Percentiles rank a stretch among this genome's conserved stretches.
Evolutionary conservation across 2,888 invertebrate genomes (phyloP).

Genomic region (Pterostichus niger): DNA sequence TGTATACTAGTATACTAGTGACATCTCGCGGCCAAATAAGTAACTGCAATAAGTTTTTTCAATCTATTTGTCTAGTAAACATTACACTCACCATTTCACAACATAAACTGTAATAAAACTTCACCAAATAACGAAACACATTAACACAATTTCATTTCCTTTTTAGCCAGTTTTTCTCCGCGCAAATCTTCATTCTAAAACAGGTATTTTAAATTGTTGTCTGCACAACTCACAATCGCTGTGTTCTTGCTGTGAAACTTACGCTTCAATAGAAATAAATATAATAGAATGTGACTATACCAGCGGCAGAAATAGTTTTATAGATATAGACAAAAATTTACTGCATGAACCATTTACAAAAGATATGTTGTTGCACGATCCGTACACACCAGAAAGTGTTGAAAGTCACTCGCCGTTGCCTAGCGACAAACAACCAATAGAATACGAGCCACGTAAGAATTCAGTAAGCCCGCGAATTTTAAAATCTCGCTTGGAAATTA

Average conservation of each 20-base stretch:
- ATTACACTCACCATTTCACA: too few relatives aligned
- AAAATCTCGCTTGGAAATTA: conserved; percentile 81
- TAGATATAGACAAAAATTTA: conserved; percentile 75
- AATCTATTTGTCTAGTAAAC: too few relatives aligned
- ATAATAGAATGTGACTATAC: conserved; percentile 74
- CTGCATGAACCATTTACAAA: conserved; percentile 79
- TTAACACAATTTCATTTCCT: background rate
- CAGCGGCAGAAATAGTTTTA: conserved; percentile 72
- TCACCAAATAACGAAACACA: too few relatives aligned
- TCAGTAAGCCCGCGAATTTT: conserved; percentile 83
- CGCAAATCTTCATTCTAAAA: conserved; percentile 84
- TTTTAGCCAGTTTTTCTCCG: conserved; percentile 90
- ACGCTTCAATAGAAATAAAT: conserved; percentile 76
- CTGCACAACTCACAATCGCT: conserved; percentile 77
- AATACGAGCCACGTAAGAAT: conserved; percentile 44
- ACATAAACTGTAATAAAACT: too few relatives aligned
- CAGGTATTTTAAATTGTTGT: conserved; percentile 88
- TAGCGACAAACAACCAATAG: conserved; percentile 71
- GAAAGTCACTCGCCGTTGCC: conserved; percentile 87
- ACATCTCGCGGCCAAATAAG: too few relatives aligned
- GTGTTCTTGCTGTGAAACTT: conserved; percentile 77
- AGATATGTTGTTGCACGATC: conserved; percentile 80
- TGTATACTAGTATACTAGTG: too few relatives aligned
- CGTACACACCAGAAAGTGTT: conserved; percentile 90
- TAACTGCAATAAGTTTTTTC: too few relatives aligned